Percentiles rank a stretch among this genome's conserved stretches.
These are phyloP conservation scores for Nothoprocta perdicaria DNA, from an alignment of 2,113 vertebrate species.

Conservation along the genomic window DNA sequence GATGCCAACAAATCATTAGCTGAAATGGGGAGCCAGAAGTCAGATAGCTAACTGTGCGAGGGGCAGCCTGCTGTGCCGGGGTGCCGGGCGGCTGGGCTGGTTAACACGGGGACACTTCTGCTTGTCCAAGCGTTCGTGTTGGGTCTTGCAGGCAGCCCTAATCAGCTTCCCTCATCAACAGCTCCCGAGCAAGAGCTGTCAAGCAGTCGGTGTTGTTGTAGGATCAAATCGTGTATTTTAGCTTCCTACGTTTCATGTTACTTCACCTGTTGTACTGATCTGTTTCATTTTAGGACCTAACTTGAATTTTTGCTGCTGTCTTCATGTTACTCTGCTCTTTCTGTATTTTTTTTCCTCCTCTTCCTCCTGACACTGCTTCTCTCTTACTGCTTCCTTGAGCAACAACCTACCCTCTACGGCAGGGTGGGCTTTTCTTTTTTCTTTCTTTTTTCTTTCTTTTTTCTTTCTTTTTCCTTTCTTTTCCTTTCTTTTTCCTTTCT, in stretches of 20 bases:
- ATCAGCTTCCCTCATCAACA: background rate
- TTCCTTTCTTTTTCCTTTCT: background rate
- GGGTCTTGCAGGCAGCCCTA: background rate
- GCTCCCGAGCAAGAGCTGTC: background rate
- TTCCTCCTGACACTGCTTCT: background rate
- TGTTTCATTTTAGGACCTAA: background rate
- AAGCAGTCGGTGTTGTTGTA: background rate
- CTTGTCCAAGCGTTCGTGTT: background rate
- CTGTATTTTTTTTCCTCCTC: background rate
- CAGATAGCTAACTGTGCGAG: accelerated
- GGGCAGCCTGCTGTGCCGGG: background rate
- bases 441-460: too few species aligned
- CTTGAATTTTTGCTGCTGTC: background rate
- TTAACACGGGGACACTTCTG: constrained; percentile 4
- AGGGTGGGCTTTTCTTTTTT: background rate
- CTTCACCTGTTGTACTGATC: background rate
- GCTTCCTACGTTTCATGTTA: background rate
- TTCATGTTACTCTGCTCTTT: background rate
- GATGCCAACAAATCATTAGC: background rate
- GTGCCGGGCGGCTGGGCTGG: background rate
- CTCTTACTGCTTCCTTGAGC: background rate
- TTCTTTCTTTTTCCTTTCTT: background rate
- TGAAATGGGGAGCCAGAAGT: background rate
- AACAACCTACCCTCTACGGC: background rate
- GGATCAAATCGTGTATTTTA: background rate